A percentile compares a stretch with the other conserved stretches of the same genome.
phyloP scores from a whole-genome alignment of 1,140 invertebrate genomes.

The Phymastichus coffea region DNA sequence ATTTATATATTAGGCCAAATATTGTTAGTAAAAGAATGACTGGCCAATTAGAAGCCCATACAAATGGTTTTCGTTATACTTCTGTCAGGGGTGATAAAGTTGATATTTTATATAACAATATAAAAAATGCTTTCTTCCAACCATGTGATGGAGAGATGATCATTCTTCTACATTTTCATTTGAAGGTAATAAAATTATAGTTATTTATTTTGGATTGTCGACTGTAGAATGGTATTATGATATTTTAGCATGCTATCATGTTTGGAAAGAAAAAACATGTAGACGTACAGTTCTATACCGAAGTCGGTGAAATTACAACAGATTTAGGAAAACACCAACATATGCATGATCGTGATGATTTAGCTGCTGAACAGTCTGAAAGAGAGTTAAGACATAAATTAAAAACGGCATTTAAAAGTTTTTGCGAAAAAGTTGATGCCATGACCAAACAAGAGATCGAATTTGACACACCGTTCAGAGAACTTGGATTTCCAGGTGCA shows the following conservation, averaged over 20 bases:
- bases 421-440: constrained; percentile 95
- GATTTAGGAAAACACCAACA: constrained; percentile 99
- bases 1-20: constrained; percentile 97
- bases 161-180: constrained; percentile 96
- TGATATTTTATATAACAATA: constrained; percentile 99
- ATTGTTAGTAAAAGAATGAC: constrained; percentile 98
- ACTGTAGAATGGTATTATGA: constrained; percentile 19
- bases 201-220: constrained; percentile 15
- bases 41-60: constrained; percentile 86
- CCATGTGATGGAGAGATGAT: constrained; percentile 99
- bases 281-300: constrained; percentile 99
- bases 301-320: constrained; percentile 99
- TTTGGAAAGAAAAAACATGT: constrained; percentile 99
- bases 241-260: constrained; percentile 88
- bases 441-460: constrained; percentile 97
- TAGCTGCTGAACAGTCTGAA: constrained; percentile 98
- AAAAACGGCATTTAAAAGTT: constrained; percentile 97
- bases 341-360: constrained; percentile 98
- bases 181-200: constrained; percentile 67
- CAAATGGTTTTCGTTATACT: constrained; percentile 97
- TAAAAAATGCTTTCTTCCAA: constrained; percentile 99
- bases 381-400: constrained; percentile 93
- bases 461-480: constrained; percentile 98
- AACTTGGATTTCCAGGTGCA: constrained; percentile 96
- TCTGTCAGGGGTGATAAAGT: constrained; percentile 98